These are phyloP conservation scores for Hypercompe scribonia DNA, from an alignment of 2,888 invertebrate genomes.

Conservation along the genomic window DNA sequence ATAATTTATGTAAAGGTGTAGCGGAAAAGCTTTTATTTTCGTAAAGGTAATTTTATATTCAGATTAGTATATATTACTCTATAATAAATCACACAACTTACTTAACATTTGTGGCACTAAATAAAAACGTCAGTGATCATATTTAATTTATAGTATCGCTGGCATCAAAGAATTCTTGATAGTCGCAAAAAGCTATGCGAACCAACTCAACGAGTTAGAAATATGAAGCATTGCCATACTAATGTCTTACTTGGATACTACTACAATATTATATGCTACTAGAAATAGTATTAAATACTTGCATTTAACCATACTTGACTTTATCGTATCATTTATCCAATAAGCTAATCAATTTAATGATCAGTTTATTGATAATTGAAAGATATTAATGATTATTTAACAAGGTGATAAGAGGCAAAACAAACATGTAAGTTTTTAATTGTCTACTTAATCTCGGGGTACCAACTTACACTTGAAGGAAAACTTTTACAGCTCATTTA, in stretches of 20 bases:
- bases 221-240: slow-evolving; percentile 48
- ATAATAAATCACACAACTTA: slow-evolving; percentile 14
- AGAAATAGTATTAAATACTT: slow-evolving; percentile 20
- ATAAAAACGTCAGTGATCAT: slow-evolving; percentile 27
- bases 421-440: slow-evolving; percentile 3
- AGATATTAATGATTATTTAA: slow-evolving; percentile 9
- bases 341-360: not conserved
- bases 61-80: slow-evolving; percentile 12
- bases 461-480: not conserved
- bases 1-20: not conserved
- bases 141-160: slow-evolving; percentile 26
- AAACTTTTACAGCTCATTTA: not conserved
- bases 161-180: slow-evolving; percentile 45
- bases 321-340: slow-evolving; percentile 1
- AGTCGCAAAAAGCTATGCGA: slow-evolving; percentile 48
- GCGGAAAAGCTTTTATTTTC: not conserved
- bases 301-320: slow-evolving; percentile 10
- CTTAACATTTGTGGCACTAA: slow-evolving; percentile 12
- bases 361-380: slow-evolving; percentile 16
- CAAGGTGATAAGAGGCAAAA: slow-evolving; percentile 1
- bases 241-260: slow-evolving; percentile 50
- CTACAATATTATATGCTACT: not conserved
- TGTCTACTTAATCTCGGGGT: not conserved
- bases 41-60: slow-evolving; percentile 4
- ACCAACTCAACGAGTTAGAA: slow-evolving; percentile 42